Base-by-base conservation (phyloP, 92 coral and sea anemone species). In the Paramuricea clavata region DNA sequence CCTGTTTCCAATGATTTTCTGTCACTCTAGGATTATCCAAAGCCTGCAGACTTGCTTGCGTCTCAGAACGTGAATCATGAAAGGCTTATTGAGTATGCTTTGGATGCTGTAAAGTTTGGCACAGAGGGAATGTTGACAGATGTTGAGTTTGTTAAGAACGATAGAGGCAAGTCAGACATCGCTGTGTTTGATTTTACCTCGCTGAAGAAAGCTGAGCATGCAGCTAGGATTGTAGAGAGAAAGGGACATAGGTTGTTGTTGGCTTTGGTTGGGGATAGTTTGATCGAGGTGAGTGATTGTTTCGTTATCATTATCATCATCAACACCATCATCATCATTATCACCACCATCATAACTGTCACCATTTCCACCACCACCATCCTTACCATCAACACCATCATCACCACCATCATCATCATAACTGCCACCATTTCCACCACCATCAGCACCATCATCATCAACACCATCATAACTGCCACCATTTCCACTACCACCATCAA, bases 141-240 rank as follows among this genome's bases (percentile, higher is more conserved):
- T 57, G 60, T 85, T 23, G 98, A 94, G 85, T 87, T 92, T 61
- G 95, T 94, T 56, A 84, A 83, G 3, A 88, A 89, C 5, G 87
- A 88, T 17, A 91, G 81, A 26, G 93, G 93, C 36, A 87, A 82
- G 26, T 93, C 97, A 8, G 98, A 95, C 50, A 90, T 95, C 21
- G 96, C 98, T n/a, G 96, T 89, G 41, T 95, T 95, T 82, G 98
- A 95, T 86, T 95, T 95, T 81, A 95, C 98, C 17, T 95, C 98
- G 28, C 92, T 95, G 89, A 95, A 94, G 86, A 95, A 95, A 78
- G 98, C 98, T 2, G 95, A 94, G 57, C 94, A 90, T 62, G 97
- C 98, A 3, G 98, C 98, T 0, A 88, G 98, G 69, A 95, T 95
- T 77, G 87, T 88, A 17, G 98, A 95, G 33, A 86, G 98, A 47